Conservation (phyloP, 2,888 invertebrate species). For the Lochmaea crataegi region DNA sequence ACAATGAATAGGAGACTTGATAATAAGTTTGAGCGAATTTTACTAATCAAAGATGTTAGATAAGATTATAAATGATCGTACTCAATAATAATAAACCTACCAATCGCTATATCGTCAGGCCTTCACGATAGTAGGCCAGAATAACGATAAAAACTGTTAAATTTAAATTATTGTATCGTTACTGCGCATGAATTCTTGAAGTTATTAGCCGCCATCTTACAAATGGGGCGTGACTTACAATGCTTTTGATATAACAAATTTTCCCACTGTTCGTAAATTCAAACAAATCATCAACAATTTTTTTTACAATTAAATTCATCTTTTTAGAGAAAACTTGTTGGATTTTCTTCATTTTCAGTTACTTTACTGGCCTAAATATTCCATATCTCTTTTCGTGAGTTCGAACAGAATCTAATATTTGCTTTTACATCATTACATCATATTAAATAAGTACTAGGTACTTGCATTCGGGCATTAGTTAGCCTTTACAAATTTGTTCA, state of each 20-base stretch:
- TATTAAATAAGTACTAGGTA: slow-evolving; percentile 6
- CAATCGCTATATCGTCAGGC: too few relatives aligned
- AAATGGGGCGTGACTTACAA: neutral
- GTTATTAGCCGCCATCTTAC: too few relatives aligned
- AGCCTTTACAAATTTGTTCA: slow-evolving; percentile 4
- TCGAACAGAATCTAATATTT: neutral
- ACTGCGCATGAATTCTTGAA: too few relatives aligned
- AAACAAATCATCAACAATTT: neutral
- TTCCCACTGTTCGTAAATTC: neutral
- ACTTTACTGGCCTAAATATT: neutral
- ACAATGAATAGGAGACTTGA: neutral
- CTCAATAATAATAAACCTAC: neutral
- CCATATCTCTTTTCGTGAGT: neutral
- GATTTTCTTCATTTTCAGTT: neutral
- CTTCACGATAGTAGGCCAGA: neutral
- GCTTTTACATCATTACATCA: slow-evolving; percentile 7
- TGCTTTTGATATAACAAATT: neutral
- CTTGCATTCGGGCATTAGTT: neutral
- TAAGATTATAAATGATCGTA: neutral
- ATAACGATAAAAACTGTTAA: neutral
- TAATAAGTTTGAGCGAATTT: slow-evolving; percentile 12
- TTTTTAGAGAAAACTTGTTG: too few relatives aligned
- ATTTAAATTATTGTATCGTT: neutral
- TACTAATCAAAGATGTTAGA: neutral
- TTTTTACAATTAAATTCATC: too few relatives aligned